Base-by-base conservation (phyloP, 2,113 vertebrate genomes). In the Dromas ardeola region DNA sequence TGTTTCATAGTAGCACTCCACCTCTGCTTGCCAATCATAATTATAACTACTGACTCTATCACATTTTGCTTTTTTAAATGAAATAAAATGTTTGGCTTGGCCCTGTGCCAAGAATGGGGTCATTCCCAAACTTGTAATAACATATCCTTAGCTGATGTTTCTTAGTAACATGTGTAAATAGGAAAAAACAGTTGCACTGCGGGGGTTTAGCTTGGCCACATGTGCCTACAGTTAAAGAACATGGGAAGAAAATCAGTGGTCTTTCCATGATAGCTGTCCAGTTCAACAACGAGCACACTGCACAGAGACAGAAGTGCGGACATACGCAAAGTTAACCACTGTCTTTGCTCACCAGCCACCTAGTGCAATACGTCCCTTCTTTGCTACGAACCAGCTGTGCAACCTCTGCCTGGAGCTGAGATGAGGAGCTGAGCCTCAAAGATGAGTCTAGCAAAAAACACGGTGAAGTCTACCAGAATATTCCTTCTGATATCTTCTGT, bases 121-220 rank as follows among this genome's bases (percentile, higher is more conserved):
- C 97, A 98, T 97, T 98, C 96, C 97, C 90, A 97, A 97, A 97
- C 94, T 97, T 97, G 95, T 91, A 97, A 97, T 97, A 98, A 96
- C 88, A 97, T 97, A 76, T 94, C 96, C 94, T 97, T 95, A 85
- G 96, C 97, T 97, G 97, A 89, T 95, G 97, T 98, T 95, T 94
- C 98, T 97, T 97, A 97, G 97, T 98, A 98, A 98, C 98, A 95
- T 62, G 78, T 93, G 96, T 98, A 98, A 98, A 98, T 98, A 98
- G 98, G 98, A 98, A 98, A 97, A 98, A 98, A 98, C 97, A 97
- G 93, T 97, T 97, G 63, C 91, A 91, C 96, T 96, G 93, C 1
- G 13, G 96, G 81, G 96, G 95, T 97, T 98, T 98, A 83, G 72
- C 90, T 89, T 93, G 94, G 96, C 93, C 95, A 97, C 92, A 81